These are phyloP conservation scores for Melanchra persicariae DNA, from an alignment of 2,888 invertebrate genomes.

Conservation along the genomic window DNA sequence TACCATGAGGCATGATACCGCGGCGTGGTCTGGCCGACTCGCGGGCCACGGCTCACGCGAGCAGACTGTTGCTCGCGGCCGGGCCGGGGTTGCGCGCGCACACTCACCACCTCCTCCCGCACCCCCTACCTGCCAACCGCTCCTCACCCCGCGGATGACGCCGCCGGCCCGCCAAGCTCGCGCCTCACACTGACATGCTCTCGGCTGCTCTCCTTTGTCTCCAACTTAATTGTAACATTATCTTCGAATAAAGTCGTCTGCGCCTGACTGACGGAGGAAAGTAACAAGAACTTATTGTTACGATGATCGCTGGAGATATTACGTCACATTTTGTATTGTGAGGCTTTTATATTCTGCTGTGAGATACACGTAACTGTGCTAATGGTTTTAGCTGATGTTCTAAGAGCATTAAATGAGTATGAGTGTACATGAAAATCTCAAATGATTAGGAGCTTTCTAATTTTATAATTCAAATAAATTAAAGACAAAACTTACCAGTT, in stretches of 20 bases:
- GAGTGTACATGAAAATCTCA: not conserved
- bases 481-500: not conserved
- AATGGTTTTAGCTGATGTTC: constrained; percentile 8
- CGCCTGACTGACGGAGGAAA: constrained; percentile 57
- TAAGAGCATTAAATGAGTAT: not conserved
- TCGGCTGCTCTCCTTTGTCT: constrained; percentile 77
- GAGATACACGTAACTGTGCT: not conserved
- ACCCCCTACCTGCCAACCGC: constrained; percentile 38
- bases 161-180: constrained; percentile 71
- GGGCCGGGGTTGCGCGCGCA: constrained; percentile 85
- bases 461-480: not conserved
- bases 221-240: constrained; percentile 79
- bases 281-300: constrained; percentile 60
- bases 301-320: constrained; percentile 55
- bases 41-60: constrained; percentile 85
- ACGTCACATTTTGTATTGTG: constrained; percentile 23
- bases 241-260: constrained; percentile 68
- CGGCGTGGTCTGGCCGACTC: constrained; percentile 77
- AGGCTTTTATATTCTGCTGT: constrained; percentile 20
- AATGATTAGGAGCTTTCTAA: not conserved
- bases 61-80: constrained; percentile 89
- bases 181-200: constrained; percentile 75
- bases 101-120: constrained; percentile 65
- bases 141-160: constrained; percentile 68
- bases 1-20: constrained; percentile 87